Base-by-base conservation (phyloP, 2,797 vertebrate species). In the Tadarida brasiliensis region DNA sequence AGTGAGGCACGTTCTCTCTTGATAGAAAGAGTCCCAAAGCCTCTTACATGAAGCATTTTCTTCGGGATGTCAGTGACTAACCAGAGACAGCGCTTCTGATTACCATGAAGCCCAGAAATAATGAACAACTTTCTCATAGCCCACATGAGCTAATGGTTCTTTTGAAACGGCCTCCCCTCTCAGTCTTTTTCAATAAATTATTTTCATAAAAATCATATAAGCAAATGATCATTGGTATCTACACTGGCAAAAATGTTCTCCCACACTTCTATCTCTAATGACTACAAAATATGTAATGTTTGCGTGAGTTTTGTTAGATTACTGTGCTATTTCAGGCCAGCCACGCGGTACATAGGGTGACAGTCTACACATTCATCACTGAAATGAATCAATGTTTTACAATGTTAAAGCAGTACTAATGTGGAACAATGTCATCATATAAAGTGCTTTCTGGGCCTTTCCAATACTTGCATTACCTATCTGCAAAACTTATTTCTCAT, bases 401-500 rank as follows among this genome's bases (percentile, higher is more conserved):
- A 96, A 84, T 71, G 28, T 47, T n/a, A 86, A 93, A 76, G 44
- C 24, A 89, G 76, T 56, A 80, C n/a, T 61, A 68, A 78, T 61
- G 65, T 77, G 19, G 68, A 94, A 49, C 10, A 78, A 28, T 5
- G 39, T 44, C 67, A 87, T 39, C 54, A 54, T 17, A 89, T 68
- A 87, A 33, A 63, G 65, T 54, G 47, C 22, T 61, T 44, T 68
- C 57, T 44, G n/a, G 4, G 15, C 56, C 65, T 74, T 77, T 92
- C 5, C 17, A 76, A 14, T 1, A 54, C 15, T 67, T 85, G 22
- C 7, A 89, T 24, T 49, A 4, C 11, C n/a, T 94, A 26, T 83
- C 49, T 96, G 57, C 35, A 90, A 96, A 94, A 82, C 47, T 93
- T 78, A 76, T 88, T 92, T 96, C 78, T 96, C 74, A 92, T 88